Conservation (phyloP, 2,888 invertebrate genomes). For the Aplocera efformata region DNA sequence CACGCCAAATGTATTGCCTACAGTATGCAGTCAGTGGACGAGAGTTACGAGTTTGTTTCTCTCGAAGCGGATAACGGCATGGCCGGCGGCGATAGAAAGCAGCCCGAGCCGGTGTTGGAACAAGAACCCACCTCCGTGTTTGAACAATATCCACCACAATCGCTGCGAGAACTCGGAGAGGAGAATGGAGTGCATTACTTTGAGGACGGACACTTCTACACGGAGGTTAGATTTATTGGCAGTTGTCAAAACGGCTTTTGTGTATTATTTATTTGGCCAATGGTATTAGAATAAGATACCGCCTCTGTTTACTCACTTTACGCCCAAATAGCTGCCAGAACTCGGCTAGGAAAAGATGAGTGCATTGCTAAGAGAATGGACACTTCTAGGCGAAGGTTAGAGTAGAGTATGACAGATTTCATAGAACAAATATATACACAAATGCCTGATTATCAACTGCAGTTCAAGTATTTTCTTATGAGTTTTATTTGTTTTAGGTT, state of each 20-base stretch:
- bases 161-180: slow-evolving; percentile 85
- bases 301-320: too few relatives aligned
- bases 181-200: slow-evolving; percentile 95
- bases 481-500: slow-evolving; percentile 63
- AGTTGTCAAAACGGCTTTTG: too few relatives aligned
- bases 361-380: too few relatives aligned
- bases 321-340: too few relatives aligned
- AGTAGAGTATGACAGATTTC: too few relatives aligned
- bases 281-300: too few relatives aligned
- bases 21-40: slow-evolving; percentile 78
- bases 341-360: too few relatives aligned
- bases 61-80: slow-evolving; percentile 58
- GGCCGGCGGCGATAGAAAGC: slow-evolving; percentile 54
- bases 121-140: slow-evolving; percentile 42
- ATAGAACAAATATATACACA: too few relatives aligned
- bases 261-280: too few relatives aligned
- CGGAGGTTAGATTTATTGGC: slow-evolving; percentile 80
- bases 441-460: too few relatives aligned
- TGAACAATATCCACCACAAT: slow-evolving; percentile 82
- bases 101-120: slow-evolving; percentile 28
- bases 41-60: slow-evolving; percentile 75
- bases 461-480: too few relatives aligned
- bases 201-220: slow-evolving; percentile 96
- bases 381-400: too few relatives aligned
- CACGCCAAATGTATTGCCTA: not conserved